Conservation (phyloP, 2,797 vertebrate genomes). For the Bucorvus abyssinicus region DNA sequence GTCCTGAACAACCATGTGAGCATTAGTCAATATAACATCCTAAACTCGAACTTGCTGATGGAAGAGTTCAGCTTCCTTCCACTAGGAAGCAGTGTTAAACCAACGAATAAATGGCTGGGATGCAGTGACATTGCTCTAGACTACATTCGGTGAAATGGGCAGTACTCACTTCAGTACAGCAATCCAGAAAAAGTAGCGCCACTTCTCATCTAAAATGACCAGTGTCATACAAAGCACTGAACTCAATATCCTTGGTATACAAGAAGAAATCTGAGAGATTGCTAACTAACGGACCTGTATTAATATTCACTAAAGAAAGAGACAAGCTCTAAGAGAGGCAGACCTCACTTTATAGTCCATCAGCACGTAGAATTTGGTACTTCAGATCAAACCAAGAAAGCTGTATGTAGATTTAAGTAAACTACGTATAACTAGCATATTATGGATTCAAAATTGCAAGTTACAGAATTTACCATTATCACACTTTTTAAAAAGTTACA, state of each 20-base stretch:
- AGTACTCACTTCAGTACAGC: background rate
- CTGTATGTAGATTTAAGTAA: background rate
- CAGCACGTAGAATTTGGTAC: background rate
- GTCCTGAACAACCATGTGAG: accelerated
- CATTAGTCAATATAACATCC: background rate
- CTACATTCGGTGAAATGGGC: accelerated
- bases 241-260: background rate
- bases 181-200: background rate
- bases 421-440: background rate
- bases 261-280: background rate
- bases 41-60: background rate
- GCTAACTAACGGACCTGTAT: background rate
- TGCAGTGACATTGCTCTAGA: background rate
- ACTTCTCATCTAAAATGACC: background rate
- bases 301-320: accelerated
- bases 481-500: background rate
- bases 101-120: accelerated
- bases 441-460: background rate
- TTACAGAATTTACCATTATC: background rate
- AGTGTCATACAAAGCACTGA: background rate
- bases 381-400: background rate
- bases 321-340: background rate
- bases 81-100: background rate
- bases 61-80: background rate
- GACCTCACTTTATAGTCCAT: accelerated